Base-by-base conservation (phyloP, 64 coral and sea anemone species). In the Stylophora pistillata region DNA sequence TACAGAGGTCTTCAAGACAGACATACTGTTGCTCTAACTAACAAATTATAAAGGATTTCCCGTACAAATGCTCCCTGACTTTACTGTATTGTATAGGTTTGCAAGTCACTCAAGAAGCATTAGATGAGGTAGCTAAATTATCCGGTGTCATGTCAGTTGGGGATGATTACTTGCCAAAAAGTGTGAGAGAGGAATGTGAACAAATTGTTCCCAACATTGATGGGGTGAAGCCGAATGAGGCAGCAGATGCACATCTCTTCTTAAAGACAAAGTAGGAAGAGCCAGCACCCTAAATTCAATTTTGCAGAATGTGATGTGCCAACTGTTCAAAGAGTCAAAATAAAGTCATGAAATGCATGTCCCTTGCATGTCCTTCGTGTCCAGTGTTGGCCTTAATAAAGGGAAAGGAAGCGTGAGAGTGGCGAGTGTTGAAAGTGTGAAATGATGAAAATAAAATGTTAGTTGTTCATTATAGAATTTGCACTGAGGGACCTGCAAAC, bases 151-250 rank as follows among this genome's bases (percentile, higher is more conserved):
- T 90, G 88, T 26, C 64, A 61, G 20, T 83, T 74, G 88, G 88
- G 31, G 77, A 83, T 53, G 91, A 87, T 12, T 92, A 58, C 91
- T 53, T 92, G 71, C 63, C 85, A 59, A 62, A 63, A 72, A 76
- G 84, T 26, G 74, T 92, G 74, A 86, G 73, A 78, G 74, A 73
- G 15, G 64, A 92, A 79, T 92, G 90, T 87, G 90, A 92, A 63
- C 75, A 55, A 71, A 92, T 92, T 58, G 81, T 92, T 72, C 83
- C 90, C 72, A 64, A 86, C 87, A 65, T 87, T 18, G 64, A 79
- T 92, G 90, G 63, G 52, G 81, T 86, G 64, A 92, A 92, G 58
- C 83, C 90, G 55, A 78, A 56, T 57, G 90, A 92, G 65, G 90
- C 82, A 20, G 83, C 90, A 80, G 74, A 92, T 80, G 56, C 90